These are phyloP conservation scores for Pseudomugil tenellus DNA, from an alignment of 2,797 vertebrate genomes.

Conservation along the genomic window DNA sequence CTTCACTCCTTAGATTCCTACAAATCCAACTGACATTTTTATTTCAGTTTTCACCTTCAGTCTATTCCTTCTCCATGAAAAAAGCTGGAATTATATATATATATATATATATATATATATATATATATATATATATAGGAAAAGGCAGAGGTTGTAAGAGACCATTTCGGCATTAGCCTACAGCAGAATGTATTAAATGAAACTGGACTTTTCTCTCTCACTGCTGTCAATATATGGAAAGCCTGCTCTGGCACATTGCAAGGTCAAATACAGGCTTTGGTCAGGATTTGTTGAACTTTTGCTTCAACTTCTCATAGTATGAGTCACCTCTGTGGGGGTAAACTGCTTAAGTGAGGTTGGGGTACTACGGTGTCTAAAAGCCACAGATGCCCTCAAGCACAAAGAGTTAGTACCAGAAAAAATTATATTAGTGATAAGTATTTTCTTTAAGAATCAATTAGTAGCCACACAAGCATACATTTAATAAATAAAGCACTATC, in stretches of 20 bases:
- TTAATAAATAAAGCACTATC: no score
- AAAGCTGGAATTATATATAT: background rate
- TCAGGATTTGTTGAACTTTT: constrained; percentile 38
- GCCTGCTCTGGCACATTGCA: constrained; percentile 45
- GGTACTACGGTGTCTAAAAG: constrained; percentile 24
- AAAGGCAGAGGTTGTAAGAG: constrained; percentile 43
- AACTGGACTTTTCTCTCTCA: constrained; percentile 45
- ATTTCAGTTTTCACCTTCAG: constrained; percentile 33
- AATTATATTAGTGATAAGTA: no score
- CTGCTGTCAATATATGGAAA: constrained; percentile 53
- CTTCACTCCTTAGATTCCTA: constrained; percentile 47
- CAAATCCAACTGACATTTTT: constrained; percentile 34
- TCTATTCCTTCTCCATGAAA: constrained; percentile 11
- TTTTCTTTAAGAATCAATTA: no score
- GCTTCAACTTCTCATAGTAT: constrained; percentile 37
- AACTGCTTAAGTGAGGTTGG: constrained; percentile 43
- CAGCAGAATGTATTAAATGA: constrained; percentile 47
- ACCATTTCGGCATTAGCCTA: constrained; percentile 43
- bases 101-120: no score
- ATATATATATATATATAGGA: constrained; percentile 30
- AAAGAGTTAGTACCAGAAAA: no score
- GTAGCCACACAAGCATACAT: no score
- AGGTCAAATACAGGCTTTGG: constrained; percentile 36
- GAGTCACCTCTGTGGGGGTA: constrained; percentile 60
- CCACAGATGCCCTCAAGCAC: constrained; percentile 48